These are phyloP conservation scores for Microcebus jonahi DNA, from an alignment of 2,113 vertebrate genomes.

Conservation along the genomic window DNA sequence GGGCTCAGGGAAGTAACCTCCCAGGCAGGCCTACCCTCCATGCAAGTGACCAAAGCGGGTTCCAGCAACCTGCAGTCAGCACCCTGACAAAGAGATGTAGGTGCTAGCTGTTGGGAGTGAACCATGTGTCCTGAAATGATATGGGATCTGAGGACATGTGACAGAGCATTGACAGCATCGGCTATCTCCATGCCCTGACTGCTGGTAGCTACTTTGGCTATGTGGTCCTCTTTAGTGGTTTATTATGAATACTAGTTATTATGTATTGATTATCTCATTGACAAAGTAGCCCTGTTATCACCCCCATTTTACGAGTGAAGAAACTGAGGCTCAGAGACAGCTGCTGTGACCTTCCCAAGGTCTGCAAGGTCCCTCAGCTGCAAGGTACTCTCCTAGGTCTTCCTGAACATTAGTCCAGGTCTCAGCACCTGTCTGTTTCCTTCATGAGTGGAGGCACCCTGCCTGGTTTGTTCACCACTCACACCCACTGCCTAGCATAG, in stretches of 20 bases:
- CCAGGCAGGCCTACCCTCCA: not conserved
- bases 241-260: not conserved
- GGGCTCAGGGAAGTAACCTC: not conserved
- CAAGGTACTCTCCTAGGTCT: not conserved
- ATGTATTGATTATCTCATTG: not conserved
- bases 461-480: not conserved
- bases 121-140: not conserved
- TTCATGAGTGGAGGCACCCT: not conserved
- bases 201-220: not conserved
- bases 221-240: not conserved
- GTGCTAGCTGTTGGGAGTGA: not conserved
- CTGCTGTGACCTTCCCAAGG: not conserved
- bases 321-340: not conserved
- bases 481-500: not conserved
- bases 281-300: not conserved
- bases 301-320: not conserved
- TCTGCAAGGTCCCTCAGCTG: too few species aligned
- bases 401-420: not conserved
- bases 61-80: not conserved
- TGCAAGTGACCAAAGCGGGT: not conserved
- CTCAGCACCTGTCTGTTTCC: not conserved
- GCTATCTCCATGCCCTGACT: accelerated
- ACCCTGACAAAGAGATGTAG: not conserved
- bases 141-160: not conserved
- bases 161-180: not conserved